phyloP scores from a whole-genome alignment of 2,888 invertebrate species.

The Neocrepidodera transversa region DNA sequence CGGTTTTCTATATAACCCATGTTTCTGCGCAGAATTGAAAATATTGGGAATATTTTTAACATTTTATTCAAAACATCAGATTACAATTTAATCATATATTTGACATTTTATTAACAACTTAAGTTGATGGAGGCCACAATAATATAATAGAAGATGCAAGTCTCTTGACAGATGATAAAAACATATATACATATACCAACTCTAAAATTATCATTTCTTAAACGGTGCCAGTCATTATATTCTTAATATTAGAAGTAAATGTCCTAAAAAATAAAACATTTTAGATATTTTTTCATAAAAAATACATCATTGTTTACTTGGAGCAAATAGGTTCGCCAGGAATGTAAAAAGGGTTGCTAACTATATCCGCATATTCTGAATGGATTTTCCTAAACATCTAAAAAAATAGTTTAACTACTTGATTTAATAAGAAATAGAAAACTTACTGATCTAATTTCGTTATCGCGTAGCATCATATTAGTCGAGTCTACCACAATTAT shows the following conservation, averaged over 20 bases:
- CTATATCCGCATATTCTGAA: conserved; percentile 89
- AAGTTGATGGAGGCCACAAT: too few relatives aligned
- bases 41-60: background rate
- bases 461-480: conserved; percentile 87
- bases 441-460: conserved; percentile 88
- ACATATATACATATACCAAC: too few relatives aligned
- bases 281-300: conserved; percentile 19
- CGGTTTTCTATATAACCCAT: conserved; percentile 34
- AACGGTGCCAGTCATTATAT: conserved; percentile 61
- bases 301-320: conserved; percentile 66
- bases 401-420: too few relatives aligned
- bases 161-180: too few relatives aligned
- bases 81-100: too few relatives aligned
- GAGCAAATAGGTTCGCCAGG: conserved; percentile 90
- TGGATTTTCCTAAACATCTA: conserved; percentile 83
- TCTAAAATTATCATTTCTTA: too few relatives aligned
- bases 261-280: conserved; percentile 63
- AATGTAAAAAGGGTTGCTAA: conserved; percentile 96
- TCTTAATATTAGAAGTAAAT: conserved; percentile 73
- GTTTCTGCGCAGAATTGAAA: conserved; percentile 8
- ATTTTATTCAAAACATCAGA: conserved; percentile 8
- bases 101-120: too few relatives aligned
- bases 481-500: conserved; percentile 91
- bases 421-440: too few relatives aligned
- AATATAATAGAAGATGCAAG: too few relatives aligned